Evolutionary conservation across 2,888 invertebrate genomes (phyloP), one percentile per base, ranked within the genome.

Genomic region (Spodoptera littoralis): DNA sequence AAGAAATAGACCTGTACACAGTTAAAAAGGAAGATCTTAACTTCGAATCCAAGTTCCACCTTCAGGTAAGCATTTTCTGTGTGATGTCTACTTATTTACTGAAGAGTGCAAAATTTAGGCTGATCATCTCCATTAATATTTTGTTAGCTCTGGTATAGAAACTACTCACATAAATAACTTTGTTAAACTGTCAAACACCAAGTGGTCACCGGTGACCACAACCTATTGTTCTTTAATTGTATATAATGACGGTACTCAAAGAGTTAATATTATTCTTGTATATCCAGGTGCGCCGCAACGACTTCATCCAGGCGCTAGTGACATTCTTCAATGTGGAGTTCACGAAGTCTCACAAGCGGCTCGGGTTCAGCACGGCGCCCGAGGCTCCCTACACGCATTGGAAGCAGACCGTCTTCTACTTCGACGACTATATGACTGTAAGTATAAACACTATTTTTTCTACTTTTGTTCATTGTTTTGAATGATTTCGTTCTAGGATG

Each of bases 321-420:
- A 99, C 99, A 24, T 99, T 98, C 95, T 99, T 99, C 95, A 99
- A 98, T 86, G 99, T 99, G 79, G 99, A 99, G 94, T 99, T 99
- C 95, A 98, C 99, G 44, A 99, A 99, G 95, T 99, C 99, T 82
- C 99, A 99, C 96, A 99, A 99, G 95, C 96, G 98, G 61, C 98
- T 98, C 74, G 99, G 99, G 27, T 99, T 99, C 94, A 99, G 99
- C 84, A 99, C 99, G 63, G 98, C 98, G 0, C 99, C 99, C 0
- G 99, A 99, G 88, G 97, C 98, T 1, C 98, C 98, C 41, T 99
- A 99, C 93, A 99, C 99, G 24, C 99, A 99, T 92, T 99, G 99
- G 99, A 99, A 99, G 91, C 99, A 99, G 92, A 96, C 96, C 9
- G 99, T 99, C 55, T 99, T 99, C 95, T 99, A 99, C 91, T 97